A percentile compares a stretch with the other conserved stretches of the same genome.
Evolutionary conservation across 2,113 vertebrate species (phyloP).

Genomic region (Ceyx melanurus): DNA sequence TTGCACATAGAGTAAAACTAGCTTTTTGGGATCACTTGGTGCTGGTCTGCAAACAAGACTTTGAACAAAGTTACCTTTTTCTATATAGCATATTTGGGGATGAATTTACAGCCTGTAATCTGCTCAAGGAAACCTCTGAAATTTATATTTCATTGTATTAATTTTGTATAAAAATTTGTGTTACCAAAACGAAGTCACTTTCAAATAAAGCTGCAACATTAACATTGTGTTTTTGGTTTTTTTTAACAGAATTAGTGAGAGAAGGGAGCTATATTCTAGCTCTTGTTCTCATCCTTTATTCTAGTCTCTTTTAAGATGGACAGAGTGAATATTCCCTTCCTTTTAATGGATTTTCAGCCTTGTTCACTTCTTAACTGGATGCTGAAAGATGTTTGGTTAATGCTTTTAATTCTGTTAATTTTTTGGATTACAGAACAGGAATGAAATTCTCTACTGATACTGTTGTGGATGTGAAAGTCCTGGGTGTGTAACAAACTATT

Average conservation of each 20-base stretch:
- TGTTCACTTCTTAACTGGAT: neutral
- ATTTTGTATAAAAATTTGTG: neutral
- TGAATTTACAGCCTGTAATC: neutral
- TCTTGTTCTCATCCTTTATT: neutral
- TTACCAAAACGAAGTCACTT: slow-evolving; percentile 7
- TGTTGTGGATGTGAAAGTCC: neutral
- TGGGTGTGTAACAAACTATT: neutral
- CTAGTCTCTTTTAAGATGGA: neutral
- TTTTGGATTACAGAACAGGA: neutral
- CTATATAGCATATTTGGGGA: neutral
- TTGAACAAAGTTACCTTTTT: neutral
- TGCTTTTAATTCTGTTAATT: neutral
- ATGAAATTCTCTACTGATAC: neutral
- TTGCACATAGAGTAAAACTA: neutral
- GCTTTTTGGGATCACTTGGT: neutral
- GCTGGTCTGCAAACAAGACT: neutral
- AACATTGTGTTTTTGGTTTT: neutral
- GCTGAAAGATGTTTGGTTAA: neutral
- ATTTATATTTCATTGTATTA: slow-evolving; percentile 13
- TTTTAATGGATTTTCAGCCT: neutral
- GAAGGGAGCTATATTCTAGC: neutral
- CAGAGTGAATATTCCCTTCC: neutral
- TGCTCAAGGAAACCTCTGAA: neutral
- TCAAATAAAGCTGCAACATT: slow-evolving; percentile 47
- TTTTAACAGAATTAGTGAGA: neutral